These are phyloP conservation scores for Nesospiza acunhae DNA, from an alignment of 2,113 vertebrate species.

Conservation along the genomic window DNA sequence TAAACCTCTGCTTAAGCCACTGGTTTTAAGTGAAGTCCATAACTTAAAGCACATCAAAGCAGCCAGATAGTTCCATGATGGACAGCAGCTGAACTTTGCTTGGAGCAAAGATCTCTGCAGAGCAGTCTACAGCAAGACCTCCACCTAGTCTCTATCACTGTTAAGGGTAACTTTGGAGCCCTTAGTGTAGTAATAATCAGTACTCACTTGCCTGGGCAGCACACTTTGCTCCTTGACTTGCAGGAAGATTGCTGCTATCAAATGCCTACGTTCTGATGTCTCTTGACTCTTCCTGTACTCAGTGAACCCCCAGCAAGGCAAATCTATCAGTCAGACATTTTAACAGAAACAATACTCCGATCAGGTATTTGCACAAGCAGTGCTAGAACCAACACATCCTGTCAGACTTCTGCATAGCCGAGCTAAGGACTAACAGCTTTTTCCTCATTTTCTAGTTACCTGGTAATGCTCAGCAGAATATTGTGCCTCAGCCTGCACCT, in stretches of 20 bases:
- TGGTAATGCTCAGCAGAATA: neutral
- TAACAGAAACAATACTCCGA: neutral
- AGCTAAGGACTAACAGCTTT: neutral
- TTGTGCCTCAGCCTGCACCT: neutral
- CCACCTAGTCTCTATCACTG: neutral
- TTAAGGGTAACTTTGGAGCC: neutral
- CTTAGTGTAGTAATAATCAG: neutral
- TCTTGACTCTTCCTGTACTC: neutral
- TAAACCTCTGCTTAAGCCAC: neutral
- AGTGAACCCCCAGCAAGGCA: neutral
- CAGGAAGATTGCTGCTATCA: neutral
- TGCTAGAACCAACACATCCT: neutral
- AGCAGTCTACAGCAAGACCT: neutral
- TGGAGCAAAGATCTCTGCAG: neutral
- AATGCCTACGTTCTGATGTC: neutral
- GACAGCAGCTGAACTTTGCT: neutral
- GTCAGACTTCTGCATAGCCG: neutral
- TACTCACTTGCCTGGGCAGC: neutral
- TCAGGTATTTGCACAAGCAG: neutral
- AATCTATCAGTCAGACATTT: neutral
- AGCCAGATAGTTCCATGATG: neutral
- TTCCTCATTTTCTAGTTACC: neutral
- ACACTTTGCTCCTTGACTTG: neutral
- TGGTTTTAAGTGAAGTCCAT: neutral
- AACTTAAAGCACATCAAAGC: neutral